These are phyloP conservation scores for Apis mellifera DNA, from an alignment of 1,140 invertebrate species.

Conservation along the genomic window Amel_HAv3.1 CM009932.2:6198501-6199000, in stretches of 20 bases:
- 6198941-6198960: not conserved
- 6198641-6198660: not conserved
- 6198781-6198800: too few relatives aligned
- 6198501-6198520: slow-evolving; percentile 64
- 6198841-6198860: not conserved
- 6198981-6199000: too few relatives aligned
- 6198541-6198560: slow-evolving; percentile 29
- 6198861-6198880: slow-evolving; percentile 35
- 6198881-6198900: slow-evolving; percentile 49
- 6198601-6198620: slow-evolving; percentile 71
- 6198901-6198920: too few relatives aligned
- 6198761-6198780: too few relatives aligned
- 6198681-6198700: not conserved
- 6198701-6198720: too few relatives aligned
- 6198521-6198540: slow-evolving; percentile 50
- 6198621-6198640: slow-evolving; percentile 17
- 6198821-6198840: too few relatives aligned
- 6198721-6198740: too few relatives aligned
- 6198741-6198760: too few relatives aligned
- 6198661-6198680: not conserved
- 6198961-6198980: not conserved
- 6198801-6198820: too few relatives aligned
- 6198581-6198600: slow-evolving; percentile 53
- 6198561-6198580: not conserved
- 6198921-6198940: not conserved